phyloP scores from a whole-genome alignment of 2,113 vertebrate species.

The Hippocampus mohnikei region DNA sequence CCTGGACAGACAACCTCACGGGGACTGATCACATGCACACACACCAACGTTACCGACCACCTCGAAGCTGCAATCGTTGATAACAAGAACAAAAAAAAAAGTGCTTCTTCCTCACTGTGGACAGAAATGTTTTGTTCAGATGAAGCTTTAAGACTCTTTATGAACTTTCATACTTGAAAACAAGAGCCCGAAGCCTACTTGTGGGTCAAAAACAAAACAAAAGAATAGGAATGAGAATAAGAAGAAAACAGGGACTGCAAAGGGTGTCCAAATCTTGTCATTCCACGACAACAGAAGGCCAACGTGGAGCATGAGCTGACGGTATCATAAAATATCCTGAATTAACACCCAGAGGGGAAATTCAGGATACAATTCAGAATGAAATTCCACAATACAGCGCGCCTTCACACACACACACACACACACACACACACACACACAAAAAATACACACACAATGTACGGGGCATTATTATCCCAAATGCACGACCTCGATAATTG shows the following conservation, averaged over 20 bases:
- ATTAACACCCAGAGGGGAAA: neutral
- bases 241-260: slow-evolving; percentile 5
- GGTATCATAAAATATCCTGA: slow-evolving; percentile 7
- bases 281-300: slow-evolving; percentile 14
- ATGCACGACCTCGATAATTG: slow-evolving; percentile 35
- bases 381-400: slow-evolving; percentile 34
- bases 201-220: neutral
- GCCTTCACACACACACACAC: neutral
- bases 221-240: neutral
- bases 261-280: slow-evolving; percentile 19
- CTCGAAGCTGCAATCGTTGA: slow-evolving; percentile 53
- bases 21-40: slow-evolving; percentile 15
- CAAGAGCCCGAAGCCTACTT: slow-evolving; percentile 25
- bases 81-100: slow-evolving; percentile 10
- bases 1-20: slow-evolving; percentile 53
- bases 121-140: slow-evolving; percentile 23
- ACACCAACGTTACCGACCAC: slow-evolving; percentile 32
- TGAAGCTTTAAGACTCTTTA: slow-evolving; percentile 64
- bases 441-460: slow-evolving; percentile 42
- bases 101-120: slow-evolving; percentile 57
- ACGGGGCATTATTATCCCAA: slow-evolving; percentile 64
- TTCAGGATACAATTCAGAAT: neutral
- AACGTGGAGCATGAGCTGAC: slow-evolving; percentile 14
- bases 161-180: slow-evolving; percentile 51
- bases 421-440: too few relatives aligned